Evolutionary conservation across 2,888 invertebrate genomes (phyloP).

Genomic region (Carabus problematicus): DNA sequence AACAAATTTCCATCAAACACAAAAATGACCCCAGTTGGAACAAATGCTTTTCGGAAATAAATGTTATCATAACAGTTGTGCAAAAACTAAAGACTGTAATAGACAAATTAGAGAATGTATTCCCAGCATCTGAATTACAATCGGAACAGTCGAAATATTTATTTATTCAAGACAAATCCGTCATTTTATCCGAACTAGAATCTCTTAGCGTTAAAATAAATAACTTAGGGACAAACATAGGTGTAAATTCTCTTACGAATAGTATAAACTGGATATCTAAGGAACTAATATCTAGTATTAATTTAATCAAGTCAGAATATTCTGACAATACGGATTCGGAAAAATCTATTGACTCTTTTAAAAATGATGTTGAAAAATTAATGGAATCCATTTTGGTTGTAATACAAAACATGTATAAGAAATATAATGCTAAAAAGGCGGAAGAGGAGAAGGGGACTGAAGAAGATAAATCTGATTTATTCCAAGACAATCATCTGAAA

Average conservation of each 20-base stretch:
- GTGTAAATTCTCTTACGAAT: constrained; percentile 47
- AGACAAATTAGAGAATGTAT: constrained; percentile 47
- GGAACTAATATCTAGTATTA: constrained; percentile 38
- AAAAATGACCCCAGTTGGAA: constrained; percentile 53
- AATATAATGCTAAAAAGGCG: constrained; percentile 58
- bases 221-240: constrained; percentile 48
- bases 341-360: constrained; percentile 23
- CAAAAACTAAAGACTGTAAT: constrained; percentile 46
- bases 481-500: constrained; percentile 72
- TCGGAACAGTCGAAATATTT: constrained; percentile 50
- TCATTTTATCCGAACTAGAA: constrained; percentile 47
- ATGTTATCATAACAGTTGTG: constrained; percentile 34
- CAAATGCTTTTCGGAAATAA: constrained; percentile 41
- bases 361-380: constrained; percentile 43
- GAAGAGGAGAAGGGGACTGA: constrained; percentile 57
- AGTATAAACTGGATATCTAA: constrained; percentile 49
- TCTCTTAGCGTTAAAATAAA: constrained; percentile 43
- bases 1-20: constrained; percentile 49
- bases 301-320: constrained; percentile 32
- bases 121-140: constrained; percentile 49
- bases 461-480: constrained; percentile 60
- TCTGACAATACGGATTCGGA: constrained; percentile 14
- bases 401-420: constrained; percentile 68
- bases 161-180: constrained; percentile 52
- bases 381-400: constrained; percentile 60